Evolutionary conservation across 1,140 invertebrate species (phyloP).

Genomic region (Drosophila paulistorum): DNA sequence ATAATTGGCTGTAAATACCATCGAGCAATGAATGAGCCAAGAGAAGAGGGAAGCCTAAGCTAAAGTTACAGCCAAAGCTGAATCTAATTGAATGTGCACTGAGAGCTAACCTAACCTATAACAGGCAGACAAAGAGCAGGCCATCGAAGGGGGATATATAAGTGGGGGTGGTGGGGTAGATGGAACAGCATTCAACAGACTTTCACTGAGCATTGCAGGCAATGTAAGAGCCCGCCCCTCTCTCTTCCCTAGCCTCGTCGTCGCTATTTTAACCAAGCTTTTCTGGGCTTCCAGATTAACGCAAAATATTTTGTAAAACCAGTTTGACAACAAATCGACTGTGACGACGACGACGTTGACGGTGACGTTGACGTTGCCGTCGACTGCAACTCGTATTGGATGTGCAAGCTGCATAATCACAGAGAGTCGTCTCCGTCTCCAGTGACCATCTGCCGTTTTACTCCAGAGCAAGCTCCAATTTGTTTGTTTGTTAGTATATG

Average conservation of each 20-base stretch:
- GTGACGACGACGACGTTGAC: slow-evolving; percentile 55
- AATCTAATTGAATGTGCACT: slow-evolving; percentile 77
- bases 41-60: slow-evolving; percentile 30
- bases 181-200: slow-evolving; percentile 59
- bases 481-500: slow-evolving; percentile 32
- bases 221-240: slow-evolving; percentile 47
- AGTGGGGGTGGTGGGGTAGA: no score
- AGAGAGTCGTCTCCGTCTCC: slow-evolving; percentile 42
- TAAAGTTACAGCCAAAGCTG: slow-evolving; percentile 50
- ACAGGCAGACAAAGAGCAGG: slow-evolving; percentile 6
- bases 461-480: slow-evolving; percentile 67
- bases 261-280: slow-evolving; percentile 2
- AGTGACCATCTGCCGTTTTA: slow-evolving; percentile 65
- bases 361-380: slow-evolving; percentile 38
- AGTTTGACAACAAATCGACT: slow-evolving; percentile 81
- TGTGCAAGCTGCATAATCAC: slow-evolving; percentile 64
- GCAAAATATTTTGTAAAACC: slow-evolving; percentile 80
- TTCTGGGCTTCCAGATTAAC: slow-evolving; percentile 65
- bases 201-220: slow-evolving; percentile 77
- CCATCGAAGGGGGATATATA: background rate
- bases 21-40: slow-evolving; percentile 55
- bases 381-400: slow-evolving; percentile 45
- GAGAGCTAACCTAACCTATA: slow-evolving; percentile 13
- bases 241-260: slow-evolving; percentile 28
- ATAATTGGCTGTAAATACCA: slow-evolving; percentile 78